A percentile compares a stretch with the other conserved stretches of the same genome.
Evolutionary conservation across 2,888 invertebrate genomes (phyloP).

Genomic region (Brenthis hecate): DNA sequence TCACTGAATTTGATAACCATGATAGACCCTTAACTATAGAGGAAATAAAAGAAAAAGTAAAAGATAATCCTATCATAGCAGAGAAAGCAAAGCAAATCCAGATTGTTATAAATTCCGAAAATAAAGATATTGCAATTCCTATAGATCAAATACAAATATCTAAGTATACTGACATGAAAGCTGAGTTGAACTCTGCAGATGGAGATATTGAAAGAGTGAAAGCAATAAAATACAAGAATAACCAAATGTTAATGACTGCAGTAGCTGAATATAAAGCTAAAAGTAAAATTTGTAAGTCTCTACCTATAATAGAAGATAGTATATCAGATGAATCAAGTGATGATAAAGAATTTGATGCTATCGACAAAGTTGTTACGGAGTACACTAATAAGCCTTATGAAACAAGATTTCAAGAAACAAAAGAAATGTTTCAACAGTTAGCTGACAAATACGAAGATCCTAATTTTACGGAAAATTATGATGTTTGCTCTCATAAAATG

Average conservation of each 20-base stretch:
- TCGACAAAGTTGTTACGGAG: slow-evolving; percentile 68
- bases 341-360: slow-evolving; percentile 63
- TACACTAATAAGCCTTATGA: slow-evolving; percentile 72
- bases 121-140: slow-evolving; percentile 55
- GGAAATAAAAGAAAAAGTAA: slow-evolving; percentile 62
- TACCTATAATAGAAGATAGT: slow-evolving; percentile 31
- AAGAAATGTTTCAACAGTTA: slow-evolving; percentile 66
- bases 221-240: slow-evolving; percentile 65
- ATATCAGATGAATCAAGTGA: slow-evolving; percentile 46
- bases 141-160: slow-evolving; percentile 61
- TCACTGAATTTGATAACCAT: slow-evolving; percentile 63
- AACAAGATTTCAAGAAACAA: slow-evolving; percentile 70
- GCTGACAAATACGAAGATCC: slow-evolving; percentile 64
- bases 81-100: slow-evolving; percentile 75
- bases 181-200: slow-evolving; percentile 58
- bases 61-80: slow-evolving; percentile 62
- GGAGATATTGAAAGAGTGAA: slow-evolving; percentile 57
- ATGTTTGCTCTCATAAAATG: slow-evolving; percentile 32
- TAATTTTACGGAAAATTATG: slow-evolving; percentile 38
- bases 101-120: slow-evolving; percentile 52
- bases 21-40: slow-evolving; percentile 57
- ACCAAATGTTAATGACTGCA: slow-evolving; percentile 61
- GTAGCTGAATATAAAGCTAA: slow-evolving; percentile 45
- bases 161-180: slow-evolving; percentile 51
- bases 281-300: slow-evolving; percentile 21